These are phyloP conservation scores for Hedya salicella DNA, from an alignment of 2,888 invertebrate species.

Conservation along the genomic window DNA sequence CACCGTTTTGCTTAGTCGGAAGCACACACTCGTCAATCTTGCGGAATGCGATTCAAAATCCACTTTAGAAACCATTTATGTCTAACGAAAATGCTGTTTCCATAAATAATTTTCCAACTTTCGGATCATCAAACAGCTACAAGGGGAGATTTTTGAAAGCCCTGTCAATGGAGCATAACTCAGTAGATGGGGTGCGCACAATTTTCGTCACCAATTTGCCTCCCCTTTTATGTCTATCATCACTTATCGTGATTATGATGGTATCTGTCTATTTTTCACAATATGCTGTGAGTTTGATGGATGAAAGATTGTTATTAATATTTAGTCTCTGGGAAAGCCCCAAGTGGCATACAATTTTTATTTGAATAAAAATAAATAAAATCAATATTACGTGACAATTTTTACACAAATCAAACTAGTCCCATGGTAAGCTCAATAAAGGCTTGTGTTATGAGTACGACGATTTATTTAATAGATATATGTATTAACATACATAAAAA, in stretches of 20 bases:
- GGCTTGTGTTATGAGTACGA: no score
- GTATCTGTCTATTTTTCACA: conserved; percentile 35
- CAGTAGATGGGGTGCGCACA: conserved; percentile 42
- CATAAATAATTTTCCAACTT: conserved; percentile 42
- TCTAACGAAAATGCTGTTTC: conserved; percentile 34
- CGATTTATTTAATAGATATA: no score
- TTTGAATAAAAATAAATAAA: no score
- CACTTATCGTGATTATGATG: conserved; percentile 39
- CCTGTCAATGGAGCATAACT: conserved; percentile 43
- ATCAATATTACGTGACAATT: no score
- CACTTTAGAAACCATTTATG: conserved; percentile 25
- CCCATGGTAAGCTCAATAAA: no score
- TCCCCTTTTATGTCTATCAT: conserved; percentile 42
- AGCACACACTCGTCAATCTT: conserved; percentile 1
- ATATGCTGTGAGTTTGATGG: conserved; percentile 29
- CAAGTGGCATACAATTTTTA: no score
- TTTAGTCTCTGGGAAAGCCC: background rate
- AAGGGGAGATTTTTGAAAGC: conserved; percentile 44
- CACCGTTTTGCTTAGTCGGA: background rate
- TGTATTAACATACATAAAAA: no score
- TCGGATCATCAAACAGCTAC: conserved; percentile 39
- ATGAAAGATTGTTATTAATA: conserved; percentile 21
- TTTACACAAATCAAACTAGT: no score
- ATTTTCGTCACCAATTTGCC: conserved; percentile 43
- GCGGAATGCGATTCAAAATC: conserved; percentile 15